Conservation (phyloP, 1,140 invertebrate genomes). For the Neuroterus valhalla region DNA sequence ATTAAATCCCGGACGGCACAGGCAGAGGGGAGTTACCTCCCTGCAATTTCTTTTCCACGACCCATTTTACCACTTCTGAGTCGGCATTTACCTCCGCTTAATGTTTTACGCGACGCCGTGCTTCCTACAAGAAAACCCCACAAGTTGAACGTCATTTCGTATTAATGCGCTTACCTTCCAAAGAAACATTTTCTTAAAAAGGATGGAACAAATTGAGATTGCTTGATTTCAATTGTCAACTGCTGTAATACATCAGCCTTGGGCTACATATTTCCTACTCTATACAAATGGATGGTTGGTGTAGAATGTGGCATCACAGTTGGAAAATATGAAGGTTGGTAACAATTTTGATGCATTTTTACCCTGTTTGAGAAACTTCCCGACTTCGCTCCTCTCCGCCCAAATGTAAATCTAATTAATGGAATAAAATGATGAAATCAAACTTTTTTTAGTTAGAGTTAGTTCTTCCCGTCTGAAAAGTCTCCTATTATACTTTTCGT, state of each 20-base stretch:
- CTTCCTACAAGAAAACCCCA: conserved; percentile 38
- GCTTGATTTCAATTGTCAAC: neutral
- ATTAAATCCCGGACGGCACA: conserved; percentile 47
- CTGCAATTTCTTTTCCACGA: conserved; percentile 53
- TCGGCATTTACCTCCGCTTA: conserved; percentile 40
- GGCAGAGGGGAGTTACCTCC: conserved; percentile 34
- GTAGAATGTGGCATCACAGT: too few species aligned
- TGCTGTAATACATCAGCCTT: neutral
- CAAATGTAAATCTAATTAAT: too few species aligned
- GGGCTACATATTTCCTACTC: neutral
- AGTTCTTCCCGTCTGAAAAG: too few species aligned
- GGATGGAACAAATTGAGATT: neutral
- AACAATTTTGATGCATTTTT: neutral
- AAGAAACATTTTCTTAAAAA: neutral
- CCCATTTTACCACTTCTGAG: conserved; percentile 49
- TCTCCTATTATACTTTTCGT: too few species aligned
- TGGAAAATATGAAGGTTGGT: too few species aligned
- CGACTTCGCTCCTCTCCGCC: too few species aligned
- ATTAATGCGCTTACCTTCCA: neutral
- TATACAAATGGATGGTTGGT: too few species aligned
- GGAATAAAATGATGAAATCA: too few species aligned
- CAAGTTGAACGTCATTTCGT: conserved; percentile 20
- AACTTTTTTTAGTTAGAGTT: too few species aligned
- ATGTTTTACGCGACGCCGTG: conserved; percentile 21
- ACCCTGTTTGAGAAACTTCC: too few species aligned